A percentile compares a stretch with the other conserved stretches of the same genome.
Conservation (phyloP, 2,888 invertebrate species). For the Galerucella calmariensis region DNA sequence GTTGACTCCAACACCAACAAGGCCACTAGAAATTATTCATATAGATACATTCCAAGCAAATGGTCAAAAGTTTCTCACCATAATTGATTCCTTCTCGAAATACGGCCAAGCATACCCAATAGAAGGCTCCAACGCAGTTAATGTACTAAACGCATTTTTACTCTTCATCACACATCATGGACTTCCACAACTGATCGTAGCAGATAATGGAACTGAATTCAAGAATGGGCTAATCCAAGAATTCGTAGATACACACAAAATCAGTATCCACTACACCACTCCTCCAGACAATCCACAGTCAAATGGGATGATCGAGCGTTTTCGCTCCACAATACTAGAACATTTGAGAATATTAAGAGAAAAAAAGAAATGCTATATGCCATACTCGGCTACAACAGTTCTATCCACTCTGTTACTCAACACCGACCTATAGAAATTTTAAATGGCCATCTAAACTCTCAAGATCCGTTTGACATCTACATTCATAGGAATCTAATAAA, state of each 20-base stretch:
- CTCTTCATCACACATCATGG: no score
- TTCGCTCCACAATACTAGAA: no score
- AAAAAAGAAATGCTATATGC: no score
- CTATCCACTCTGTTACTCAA: no score
- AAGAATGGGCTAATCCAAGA: slow-evolving; percentile 3
- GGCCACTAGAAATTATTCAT: slow-evolving; percentile 28
- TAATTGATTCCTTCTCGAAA: neutral
- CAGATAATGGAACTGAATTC: no score
- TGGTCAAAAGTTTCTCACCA: slow-evolving; percentile 22
- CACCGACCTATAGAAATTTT: no score
- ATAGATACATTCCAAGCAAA: slow-evolving; percentile 22
- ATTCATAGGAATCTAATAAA: no score
- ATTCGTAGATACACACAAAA: slow-evolving; percentile 7
- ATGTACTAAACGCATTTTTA: slow-evolving; percentile 7
- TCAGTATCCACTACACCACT: slow-evolving; percentile 4
- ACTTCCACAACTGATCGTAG: no score
- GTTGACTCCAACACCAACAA: slow-evolving; percentile 18
- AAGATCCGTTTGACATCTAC: no score
- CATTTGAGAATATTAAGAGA: no score
- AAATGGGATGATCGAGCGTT: neutral
- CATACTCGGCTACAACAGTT: no score
- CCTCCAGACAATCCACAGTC: slow-evolving; percentile 13
- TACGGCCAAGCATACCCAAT: slow-evolving; percentile 4
- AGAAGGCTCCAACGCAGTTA: slow-evolving; percentile 13
- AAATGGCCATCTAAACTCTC: no score